Base-by-base conservation (phyloP, 2,113 vertebrate species). In the Regulus satrapa region DNA sequence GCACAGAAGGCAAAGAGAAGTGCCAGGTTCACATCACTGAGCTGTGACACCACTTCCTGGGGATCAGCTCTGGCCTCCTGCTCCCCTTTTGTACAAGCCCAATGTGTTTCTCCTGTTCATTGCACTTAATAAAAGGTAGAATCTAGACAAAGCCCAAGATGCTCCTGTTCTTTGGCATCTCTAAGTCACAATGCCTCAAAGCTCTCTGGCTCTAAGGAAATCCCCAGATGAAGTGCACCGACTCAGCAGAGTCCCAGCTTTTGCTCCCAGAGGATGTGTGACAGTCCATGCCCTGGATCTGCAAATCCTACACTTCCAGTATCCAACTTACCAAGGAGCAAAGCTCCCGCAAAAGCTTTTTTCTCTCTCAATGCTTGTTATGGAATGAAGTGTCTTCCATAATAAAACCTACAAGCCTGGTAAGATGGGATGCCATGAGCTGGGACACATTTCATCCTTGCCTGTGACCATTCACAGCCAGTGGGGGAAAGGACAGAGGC, bases 1-100 rank as follows among this genome's bases (percentile, higher is more conserved):
- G 72, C 40, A 52, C 18, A 75, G 87, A 51, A 77, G 38, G 38
- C 66, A 61, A 63, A 76, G 32, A 73, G 0, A 1, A 3, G 20
- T 29, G 34, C 12, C 18, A 45, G 25, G 25, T 6, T 25, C n/a
- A 23, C 1, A 1, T 9, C n/a, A 16, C 38, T 0, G 1, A 54
- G 46, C 40, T 14, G 40, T 3, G 43, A 36, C 20, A 26, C 13
- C 0, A 0, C 25, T 46, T 32, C 29, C 49, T 3, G 2, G 10
- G 5, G 14, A 45, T 38, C 56, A 79, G 52, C 28, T 12, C 3
- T 46, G 55, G 5, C 31, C 26, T 72, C 52, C 56, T 72, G 40
- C 40, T 49, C 48, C 23, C 40, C 13, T 2, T 9, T 68, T 23
- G 23, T 46, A 34, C 15, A 45, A 25, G 5, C 13, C 24, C 11